A percentile compares a stretch with the other conserved stretches of the same genome.
These are phyloP conservation scores for Eupsilia transversa DNA, from an alignment of 2,888 invertebrate species.

Conservation along the genomic window DNA sequence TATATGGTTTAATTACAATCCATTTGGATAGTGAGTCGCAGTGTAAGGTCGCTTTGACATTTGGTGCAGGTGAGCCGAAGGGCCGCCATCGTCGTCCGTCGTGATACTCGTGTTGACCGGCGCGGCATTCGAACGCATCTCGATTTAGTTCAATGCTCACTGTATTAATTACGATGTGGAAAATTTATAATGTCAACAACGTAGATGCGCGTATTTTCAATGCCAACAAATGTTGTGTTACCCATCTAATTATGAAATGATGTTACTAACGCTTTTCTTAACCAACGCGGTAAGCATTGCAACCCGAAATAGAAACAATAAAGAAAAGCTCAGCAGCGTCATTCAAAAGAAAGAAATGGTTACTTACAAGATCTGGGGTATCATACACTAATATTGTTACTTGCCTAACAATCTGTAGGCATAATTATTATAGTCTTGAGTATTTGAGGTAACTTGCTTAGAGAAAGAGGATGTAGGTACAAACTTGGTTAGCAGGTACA, in stretches of 20 bases:
- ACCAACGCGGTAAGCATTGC: too few species aligned
- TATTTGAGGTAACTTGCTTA: background rate
- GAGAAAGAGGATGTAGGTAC: too few species aligned
- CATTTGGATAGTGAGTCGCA: slow-evolving; percentile 29
- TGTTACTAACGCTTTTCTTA: background rate
- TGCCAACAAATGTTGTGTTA: background rate
- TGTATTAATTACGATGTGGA: slow-evolving; percentile 7
- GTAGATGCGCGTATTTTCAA: background rate
- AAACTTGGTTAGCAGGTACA: too few species aligned
- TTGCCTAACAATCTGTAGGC: background rate
- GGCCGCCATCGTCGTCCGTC: background rate
- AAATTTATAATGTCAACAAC: slow-evolving; percentile 1
- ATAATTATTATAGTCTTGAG: too few species aligned
- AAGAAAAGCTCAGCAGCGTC: background rate
- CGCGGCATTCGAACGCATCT: slow-evolving; percentile 16
- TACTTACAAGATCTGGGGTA: background rate
- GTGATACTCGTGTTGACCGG: background rate
- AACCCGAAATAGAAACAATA: background rate
- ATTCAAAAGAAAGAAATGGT: background rate
- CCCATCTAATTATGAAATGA: background rate
- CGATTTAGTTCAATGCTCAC: slow-evolving; percentile 15
- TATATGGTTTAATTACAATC: slow-evolving; percentile 3
- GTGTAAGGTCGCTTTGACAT: slow-evolving; percentile 55
- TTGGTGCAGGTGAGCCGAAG: slow-evolving; percentile 16
- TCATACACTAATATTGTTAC: background rate